A percentile compares a stretch with the other conserved stretches of the same genome.
phyloP scores from a whole-genome alignment of 2,113 vertebrate species.

The Cyprinodon brontotheroides region DNA sequence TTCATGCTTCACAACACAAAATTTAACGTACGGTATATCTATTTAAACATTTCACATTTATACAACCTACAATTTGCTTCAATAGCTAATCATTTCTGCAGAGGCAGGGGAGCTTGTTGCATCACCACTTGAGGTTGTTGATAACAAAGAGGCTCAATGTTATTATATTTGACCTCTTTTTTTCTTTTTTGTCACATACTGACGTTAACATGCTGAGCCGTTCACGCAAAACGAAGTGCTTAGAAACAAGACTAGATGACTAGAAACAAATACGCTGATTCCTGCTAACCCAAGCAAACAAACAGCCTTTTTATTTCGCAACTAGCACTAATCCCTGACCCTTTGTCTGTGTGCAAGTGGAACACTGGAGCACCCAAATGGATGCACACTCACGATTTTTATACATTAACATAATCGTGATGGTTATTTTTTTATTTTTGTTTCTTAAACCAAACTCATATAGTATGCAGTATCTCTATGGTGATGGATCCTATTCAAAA shows the following conservation, averaged over 20 bases:
- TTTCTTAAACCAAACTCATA: conserved; percentile 26
- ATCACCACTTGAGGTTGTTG: conserved; percentile 34
- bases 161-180: conserved; percentile 61
- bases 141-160: conserved; percentile 52
- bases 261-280: conserved; percentile 11
- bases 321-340: conserved; percentile 52
- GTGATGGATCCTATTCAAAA: conserved; percentile 67
- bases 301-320: conserved; percentile 22
- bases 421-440: not conserved
- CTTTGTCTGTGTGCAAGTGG: conserved; percentile 17
- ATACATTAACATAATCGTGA: conserved; percentile 46
- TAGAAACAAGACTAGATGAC: conserved; percentile 37
- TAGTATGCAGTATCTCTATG: conserved; percentile 63
- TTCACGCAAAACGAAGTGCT: conserved; percentile 37
- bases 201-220: conserved; percentile 57
- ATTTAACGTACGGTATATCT: conserved; percentile 54
- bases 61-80: conserved; percentile 18
- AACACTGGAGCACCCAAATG: conserved; percentile 32
- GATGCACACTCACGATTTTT: conserved; percentile 35
- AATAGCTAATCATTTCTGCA: conserved; percentile 13
- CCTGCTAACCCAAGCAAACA: conserved; percentile 35
- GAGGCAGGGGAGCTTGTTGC: conserved; percentile 23
- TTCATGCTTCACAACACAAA: conserved; percentile 18
- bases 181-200: conserved; percentile 45
- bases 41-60: conserved; percentile 7